Evolutionary conservation across 2,888 invertebrate genomes (phyloP).

Genomic region (Apamea epomidion): DNA sequence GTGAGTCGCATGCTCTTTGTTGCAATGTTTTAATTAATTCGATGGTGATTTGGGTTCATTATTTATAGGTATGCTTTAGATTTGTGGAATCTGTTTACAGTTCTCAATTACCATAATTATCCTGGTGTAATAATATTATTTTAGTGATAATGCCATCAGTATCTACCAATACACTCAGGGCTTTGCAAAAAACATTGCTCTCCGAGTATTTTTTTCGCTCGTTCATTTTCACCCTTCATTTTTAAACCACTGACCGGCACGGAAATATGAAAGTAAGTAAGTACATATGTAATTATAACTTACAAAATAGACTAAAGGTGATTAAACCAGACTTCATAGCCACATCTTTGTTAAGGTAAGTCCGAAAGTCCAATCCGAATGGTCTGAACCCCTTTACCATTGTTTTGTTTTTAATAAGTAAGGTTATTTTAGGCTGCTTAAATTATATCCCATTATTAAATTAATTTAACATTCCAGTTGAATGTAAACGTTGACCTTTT

Average conservation of each 20-base stretch:
- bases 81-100: constrained; percentile 7
- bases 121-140: not conserved
- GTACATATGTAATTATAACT: constrained; percentile 62
- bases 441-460: constrained; percentile 70
- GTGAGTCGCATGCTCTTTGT: constrained; percentile 12
- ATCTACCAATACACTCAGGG: not conserved
- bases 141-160: not conserved
- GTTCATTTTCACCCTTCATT: constrained; percentile 30
- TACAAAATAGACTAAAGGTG: constrained; percentile 50
- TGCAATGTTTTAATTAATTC: constrained; percentile 39
- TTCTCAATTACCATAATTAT: not conserved
- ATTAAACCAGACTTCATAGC: constrained; percentile 55
- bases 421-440: constrained; percentile 73
- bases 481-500: constrained; percentile 70
- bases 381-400: constrained; percentile 48
- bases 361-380: constrained; percentile 51
- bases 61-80: not conserved
- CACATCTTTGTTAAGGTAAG: constrained; percentile 50
- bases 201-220: constrained; percentile 13
- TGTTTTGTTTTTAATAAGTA: constrained; percentile 66
- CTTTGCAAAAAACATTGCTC: constrained; percentile 9
- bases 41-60: constrained; percentile 36
- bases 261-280: constrained; percentile 47
- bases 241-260: constrained; percentile 24
- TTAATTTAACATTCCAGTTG: constrained; percentile 72